Conservation (phyloP, 92 coral and sea anemone species). For the Diadumene lineata region DNA sequence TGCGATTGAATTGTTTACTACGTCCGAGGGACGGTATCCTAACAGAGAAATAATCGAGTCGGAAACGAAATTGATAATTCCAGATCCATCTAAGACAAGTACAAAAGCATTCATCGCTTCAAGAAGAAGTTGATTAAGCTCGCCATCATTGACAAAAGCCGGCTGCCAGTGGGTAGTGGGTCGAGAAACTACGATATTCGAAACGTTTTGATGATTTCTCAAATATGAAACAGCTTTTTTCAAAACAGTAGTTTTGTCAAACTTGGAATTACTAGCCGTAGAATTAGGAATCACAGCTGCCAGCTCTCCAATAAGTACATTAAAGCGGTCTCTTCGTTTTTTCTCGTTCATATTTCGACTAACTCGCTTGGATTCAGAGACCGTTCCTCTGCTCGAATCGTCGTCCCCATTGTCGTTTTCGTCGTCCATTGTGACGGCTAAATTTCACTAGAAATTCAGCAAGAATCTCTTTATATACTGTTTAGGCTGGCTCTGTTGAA, state of each 20-base stretch:
- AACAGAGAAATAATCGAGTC: slow-evolving; percentile 38
- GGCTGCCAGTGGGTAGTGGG: slow-evolving; percentile 56
- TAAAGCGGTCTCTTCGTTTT: slow-evolving; percentile 67
- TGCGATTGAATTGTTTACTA: slow-evolving; percentile 38
- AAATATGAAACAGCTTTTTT: slow-evolving; percentile 40
- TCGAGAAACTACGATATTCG: not conserved
- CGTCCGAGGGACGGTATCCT: slow-evolving; percentile 33
- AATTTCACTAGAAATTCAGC: not conserved
- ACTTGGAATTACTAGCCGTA: slow-evolving; percentile 8
- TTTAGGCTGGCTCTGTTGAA: not conserved
- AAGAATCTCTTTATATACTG: not conserved
- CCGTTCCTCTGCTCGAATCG: not conserved
- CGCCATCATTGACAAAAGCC: slow-evolving; percentile 45
- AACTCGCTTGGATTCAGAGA: slow-evolving; percentile 32
- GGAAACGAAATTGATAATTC: slow-evolving; percentile 45
- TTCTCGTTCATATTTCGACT: slow-evolving; percentile 61
- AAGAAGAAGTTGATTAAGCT: slow-evolving; percentile 43
- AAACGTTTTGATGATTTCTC: slow-evolving; percentile 14
- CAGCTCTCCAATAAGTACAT: slow-evolving; percentile 52
- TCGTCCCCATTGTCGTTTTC: not conserved
- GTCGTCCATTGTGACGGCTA: slow-evolving; percentile 1
- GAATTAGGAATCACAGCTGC: slow-evolving; percentile 25
- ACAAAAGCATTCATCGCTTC: slow-evolving; percentile 48
- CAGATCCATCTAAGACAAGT: slow-evolving; percentile 33
- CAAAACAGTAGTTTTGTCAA: slow-evolving; percentile 32